phyloP scores from a whole-genome alignment of 2,888 invertebrate genomes.

The Scaptomyza tumidula region DNA sequence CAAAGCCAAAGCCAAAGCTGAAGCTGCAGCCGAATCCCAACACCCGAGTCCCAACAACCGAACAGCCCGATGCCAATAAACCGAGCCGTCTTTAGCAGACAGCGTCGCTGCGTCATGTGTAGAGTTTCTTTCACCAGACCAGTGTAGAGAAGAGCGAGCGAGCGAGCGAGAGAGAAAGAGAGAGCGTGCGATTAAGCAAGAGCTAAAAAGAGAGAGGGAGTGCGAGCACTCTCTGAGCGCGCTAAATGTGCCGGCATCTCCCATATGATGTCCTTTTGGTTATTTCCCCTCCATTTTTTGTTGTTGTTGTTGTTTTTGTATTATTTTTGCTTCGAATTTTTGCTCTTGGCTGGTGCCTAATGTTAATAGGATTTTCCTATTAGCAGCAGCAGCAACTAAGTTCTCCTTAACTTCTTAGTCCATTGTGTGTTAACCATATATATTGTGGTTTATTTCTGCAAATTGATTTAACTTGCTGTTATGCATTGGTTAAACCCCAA shows the following conservation, averaged over 20 bases:
- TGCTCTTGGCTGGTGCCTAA: conserved; percentile 22
- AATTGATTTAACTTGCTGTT: conserved; percentile 36
- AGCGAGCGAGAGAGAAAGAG: too few relatives aligned
- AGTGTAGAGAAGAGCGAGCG: not conserved
- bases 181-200: not conserved
- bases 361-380: conserved; percentile 62
- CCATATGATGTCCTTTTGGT: conserved; percentile 58
- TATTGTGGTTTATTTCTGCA: conserved; percentile 28
- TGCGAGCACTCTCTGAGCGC: conserved; percentile 10
- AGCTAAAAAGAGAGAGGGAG: not conserved
- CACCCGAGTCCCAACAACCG: conserved; percentile 5
- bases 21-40: conserved; percentile 41
- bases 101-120: conserved; percentile 64
- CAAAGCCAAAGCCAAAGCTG: conserved; percentile 49
- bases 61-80: conserved; percentile 10
- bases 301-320: too few relatives aligned
- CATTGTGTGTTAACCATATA: conserved; percentile 1
- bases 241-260: conserved; percentile 57
- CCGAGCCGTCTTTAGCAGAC: conserved; percentile 33
- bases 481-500: conserved; percentile 37
- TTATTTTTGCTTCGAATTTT: conserved; percentile 48
- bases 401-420: conserved; percentile 2
- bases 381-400: conserved; percentile 34
- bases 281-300: not conserved
- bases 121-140: conserved; percentile 48